These are phyloP conservation scores for Perithous albicinctus DNA, from an alignment of 2,888 invertebrate genomes.

Conservation along the genomic window DNA sequence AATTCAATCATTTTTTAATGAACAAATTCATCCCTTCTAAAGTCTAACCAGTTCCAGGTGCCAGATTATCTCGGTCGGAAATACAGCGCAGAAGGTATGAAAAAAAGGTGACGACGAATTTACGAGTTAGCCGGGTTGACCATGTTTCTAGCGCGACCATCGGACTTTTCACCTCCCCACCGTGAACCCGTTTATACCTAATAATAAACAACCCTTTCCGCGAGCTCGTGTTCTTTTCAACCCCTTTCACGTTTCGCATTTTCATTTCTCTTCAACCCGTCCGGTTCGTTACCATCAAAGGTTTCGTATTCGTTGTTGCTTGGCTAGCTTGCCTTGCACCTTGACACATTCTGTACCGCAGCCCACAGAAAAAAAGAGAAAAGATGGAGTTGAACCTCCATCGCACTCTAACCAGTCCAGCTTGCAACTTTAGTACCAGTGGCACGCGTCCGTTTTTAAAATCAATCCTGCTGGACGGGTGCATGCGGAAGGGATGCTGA, in stretches of 20 bases:
- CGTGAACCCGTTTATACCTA: conserved; percentile 48
- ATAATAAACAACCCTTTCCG: conserved; percentile 50
- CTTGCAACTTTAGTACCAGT: conserved; percentile 75
- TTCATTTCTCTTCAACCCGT: conserved; percentile 53
- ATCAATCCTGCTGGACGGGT: conserved; percentile 61
- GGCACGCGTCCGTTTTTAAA: conserved; percentile 79
- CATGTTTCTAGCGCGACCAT: conserved; percentile 32
- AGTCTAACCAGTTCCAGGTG: conserved; percentile 60
- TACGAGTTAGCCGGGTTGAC: conserved; percentile 39
- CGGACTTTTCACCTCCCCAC: conserved; percentile 32
- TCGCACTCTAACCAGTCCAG: conserved; percentile 64
- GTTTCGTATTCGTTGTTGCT: conserved; percentile 14
- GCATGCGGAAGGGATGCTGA: conserved; percentile 62
- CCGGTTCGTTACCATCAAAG: neutral
- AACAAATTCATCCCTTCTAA: neutral
- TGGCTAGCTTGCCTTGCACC: conserved; percentile 43
- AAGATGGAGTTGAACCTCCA: conserved; percentile 24
- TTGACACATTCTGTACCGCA: conserved; percentile 52
- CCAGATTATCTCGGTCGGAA: conserved; percentile 20
- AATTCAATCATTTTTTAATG: neutral
- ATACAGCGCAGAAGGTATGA: neutral
- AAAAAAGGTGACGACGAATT: conserved; percentile 50
- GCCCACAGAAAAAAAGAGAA: conserved; percentile 34
- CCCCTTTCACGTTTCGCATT: conserved; percentile 50
- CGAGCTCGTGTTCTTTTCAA: conserved; percentile 21